A percentile compares a stretch with the other conserved stretches of the same genome.
These are phyloP conservation scores for Sceloporus tristichus DNA, from an alignment of 2,113 vertebrate genomes.

Conservation along the genomic window DNA sequence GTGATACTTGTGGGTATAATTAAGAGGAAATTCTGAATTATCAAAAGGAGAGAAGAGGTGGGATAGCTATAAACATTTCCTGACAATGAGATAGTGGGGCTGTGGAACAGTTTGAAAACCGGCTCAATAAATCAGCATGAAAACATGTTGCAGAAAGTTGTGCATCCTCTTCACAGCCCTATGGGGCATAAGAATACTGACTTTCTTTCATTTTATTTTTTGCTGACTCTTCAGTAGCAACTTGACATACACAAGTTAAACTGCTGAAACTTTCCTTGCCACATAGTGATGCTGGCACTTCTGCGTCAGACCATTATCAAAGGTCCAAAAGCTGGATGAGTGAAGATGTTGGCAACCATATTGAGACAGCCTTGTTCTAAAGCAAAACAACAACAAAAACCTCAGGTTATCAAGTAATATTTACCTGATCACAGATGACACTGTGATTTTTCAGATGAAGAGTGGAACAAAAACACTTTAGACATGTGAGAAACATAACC, in stretches of 20 bases:
- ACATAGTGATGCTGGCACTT: neutral
- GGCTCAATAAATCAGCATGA: slow-evolving; percentile 13
- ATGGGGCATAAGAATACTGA: neutral
- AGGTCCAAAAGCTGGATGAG: neutral
- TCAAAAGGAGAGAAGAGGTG: slow-evolving; percentile 17
- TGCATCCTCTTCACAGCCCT: neutral
- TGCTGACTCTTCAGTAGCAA: neutral
- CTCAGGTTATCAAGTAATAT: too few relatives aligned
- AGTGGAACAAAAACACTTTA: neutral
- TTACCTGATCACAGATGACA: too few relatives aligned
- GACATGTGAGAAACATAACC: neutral
- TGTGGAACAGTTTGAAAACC: neutral
- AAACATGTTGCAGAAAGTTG: neutral
- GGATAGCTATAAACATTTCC: slow-evolving; percentile 24
- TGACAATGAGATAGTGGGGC: neutral
- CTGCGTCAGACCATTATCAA: neutral
- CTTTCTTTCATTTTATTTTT: neutral
- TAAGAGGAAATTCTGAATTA: slow-evolving; percentile 22
- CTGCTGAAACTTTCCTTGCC: neutral
- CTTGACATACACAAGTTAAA: slow-evolving; percentile 1
- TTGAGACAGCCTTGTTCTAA: neutral
- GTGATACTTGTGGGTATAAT: neutral
- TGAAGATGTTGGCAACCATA: neutral
- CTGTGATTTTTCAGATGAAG: neutral
- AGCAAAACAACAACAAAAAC: neutral